phyloP scores from a whole-genome alignment of 2,888 invertebrate genomes.

The Plemyria rubiginata region DNA sequence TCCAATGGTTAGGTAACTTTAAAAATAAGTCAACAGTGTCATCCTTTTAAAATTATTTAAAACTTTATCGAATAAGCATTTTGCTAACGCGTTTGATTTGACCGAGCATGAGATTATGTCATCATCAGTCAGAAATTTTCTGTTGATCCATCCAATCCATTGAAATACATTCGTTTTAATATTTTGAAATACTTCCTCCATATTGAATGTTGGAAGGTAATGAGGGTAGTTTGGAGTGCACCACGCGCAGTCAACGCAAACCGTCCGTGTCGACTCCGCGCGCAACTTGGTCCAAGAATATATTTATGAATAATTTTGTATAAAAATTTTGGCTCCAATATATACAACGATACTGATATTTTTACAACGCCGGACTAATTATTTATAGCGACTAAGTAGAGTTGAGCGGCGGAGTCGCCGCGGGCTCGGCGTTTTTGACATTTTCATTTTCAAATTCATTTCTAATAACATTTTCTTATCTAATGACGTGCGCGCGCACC shows the following conservation, averaged over 20 bases:
- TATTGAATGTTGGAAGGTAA: background rate
- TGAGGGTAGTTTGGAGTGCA: conserved; percentile 21
- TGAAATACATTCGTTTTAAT: too few species aligned
- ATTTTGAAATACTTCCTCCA: too few species aligned
- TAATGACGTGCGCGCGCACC: conserved; percentile 73
- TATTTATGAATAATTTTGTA: conserved; percentile 80
- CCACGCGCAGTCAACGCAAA: conserved; percentile 46
- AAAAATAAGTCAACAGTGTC: background rate
- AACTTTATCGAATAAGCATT: background rate
- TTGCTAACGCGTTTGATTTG: background rate
- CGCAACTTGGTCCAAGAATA: conserved; percentile 74
- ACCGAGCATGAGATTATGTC: too few species aligned
- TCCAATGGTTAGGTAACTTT: conserved; percentile 3
- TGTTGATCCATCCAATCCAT: too few species aligned
- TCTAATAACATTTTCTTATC: conserved; percentile 82
- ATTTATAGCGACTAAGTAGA: conserved; percentile 74
- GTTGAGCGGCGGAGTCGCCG: conserved; percentile 56
- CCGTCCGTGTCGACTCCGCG: conserved; percentile 44
- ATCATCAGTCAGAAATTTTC: too few species aligned
- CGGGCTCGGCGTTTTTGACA: conserved; percentile 44
- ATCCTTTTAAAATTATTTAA: background rate
- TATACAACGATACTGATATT: conserved; percentile 78
- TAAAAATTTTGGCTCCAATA: conserved; percentile 83
- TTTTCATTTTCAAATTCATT: conserved; percentile 73
- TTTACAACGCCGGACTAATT: conserved; percentile 79